These are phyloP conservation scores for Tenthredo mesomela DNA, from an alignment of 2,888 invertebrate genomes.

Conservation along the genomic window DNA sequence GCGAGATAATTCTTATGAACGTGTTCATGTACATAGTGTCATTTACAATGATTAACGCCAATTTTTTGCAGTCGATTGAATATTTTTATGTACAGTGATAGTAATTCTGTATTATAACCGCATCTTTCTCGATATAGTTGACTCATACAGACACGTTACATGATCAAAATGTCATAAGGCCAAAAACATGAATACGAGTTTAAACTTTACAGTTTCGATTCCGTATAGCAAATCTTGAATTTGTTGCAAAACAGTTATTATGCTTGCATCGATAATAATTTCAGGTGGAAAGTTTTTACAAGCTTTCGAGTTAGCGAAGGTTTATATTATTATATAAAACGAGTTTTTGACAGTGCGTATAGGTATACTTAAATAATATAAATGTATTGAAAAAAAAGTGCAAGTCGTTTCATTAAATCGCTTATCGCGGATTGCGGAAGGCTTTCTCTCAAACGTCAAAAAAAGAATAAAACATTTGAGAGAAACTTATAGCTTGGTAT, in stretches of 20 bases:
- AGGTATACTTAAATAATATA: not conserved
- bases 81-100: not conserved
- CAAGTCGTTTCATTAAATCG: not conserved
- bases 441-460: constrained; percentile 44
- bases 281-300: not conserved
- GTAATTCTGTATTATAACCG: too few relatives aligned
- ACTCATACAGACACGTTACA: not conserved
- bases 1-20: not conserved
- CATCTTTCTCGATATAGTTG: not conserved
- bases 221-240: not conserved
- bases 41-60: not conserved
- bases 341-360: not conserved
- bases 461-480: constrained; percentile 28
- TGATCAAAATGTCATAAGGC: not conserved
- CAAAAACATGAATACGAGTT: not conserved
- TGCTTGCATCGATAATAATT: not conserved
- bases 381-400: not conserved
- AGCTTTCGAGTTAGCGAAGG: not conserved
- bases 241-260: not conserved
- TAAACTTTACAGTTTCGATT: not conserved
- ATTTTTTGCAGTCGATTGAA: not conserved
- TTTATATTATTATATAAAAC: not conserved
- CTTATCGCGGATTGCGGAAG: not conserved
- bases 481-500: constrained; percentile 27
- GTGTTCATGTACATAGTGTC: not conserved